Evolutionary conservation across 2,888 invertebrate genomes (phyloP), one percentile per base, ranked within the genome.

Genomic region (Eretmocerus hayati): DNA sequence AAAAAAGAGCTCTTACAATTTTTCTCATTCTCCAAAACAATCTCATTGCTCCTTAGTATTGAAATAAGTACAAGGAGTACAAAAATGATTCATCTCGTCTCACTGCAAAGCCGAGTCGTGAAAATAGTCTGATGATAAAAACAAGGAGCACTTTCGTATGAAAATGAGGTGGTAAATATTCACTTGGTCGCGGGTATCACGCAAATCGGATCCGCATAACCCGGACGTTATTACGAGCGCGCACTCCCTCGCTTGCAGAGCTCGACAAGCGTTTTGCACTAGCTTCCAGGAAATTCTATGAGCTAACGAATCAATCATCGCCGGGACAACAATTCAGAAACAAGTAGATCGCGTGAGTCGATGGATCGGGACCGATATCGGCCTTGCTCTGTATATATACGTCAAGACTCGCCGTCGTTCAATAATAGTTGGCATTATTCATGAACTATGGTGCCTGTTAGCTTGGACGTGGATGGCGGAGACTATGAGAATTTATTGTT

Each of bases 391-490:
- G n/a, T n/a, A n/a, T n/a, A n/a, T n/a, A n/a, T n/a, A n/a, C n/a
- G n/a, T n/a, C n/a, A n/a, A n/a, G n/a, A n/a, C n/a, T n/a, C n/a
- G n/a, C n/a, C n/a, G n/a, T n/a, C n/a, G n/a, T n/a, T n/a, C n/a
- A n/a, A n/a, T n/a, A n/a, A n/a, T n/a, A n/a, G n/a, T n/a, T n/a
- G n/a, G 42, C 42, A 47, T 42, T 47, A 47, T 42, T 47, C 47
- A 47, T 31, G 22, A 33, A 37, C 38, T 15, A 35, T 9, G 4
- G 19, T 35, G 30, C 20, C 35, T 19, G 26, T 46, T 41, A 36
- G 41, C 21, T 41, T 26, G 30, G 18, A 9, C 18, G 5, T 21
- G 37, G 9, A n/a, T 37, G 20, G 37, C 37, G 26, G 11, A 26
- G 26, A 26, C 26, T 18, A 40, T 19, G 19, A n/a, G 15, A 16